Percentiles rank a stretch among this genome's conserved stretches.
These are phyloP conservation scores for Erinaceus europaeus DNA, from an alignment of 2,113 vertebrate genomes.

Conservation along the genomic window DNA sequence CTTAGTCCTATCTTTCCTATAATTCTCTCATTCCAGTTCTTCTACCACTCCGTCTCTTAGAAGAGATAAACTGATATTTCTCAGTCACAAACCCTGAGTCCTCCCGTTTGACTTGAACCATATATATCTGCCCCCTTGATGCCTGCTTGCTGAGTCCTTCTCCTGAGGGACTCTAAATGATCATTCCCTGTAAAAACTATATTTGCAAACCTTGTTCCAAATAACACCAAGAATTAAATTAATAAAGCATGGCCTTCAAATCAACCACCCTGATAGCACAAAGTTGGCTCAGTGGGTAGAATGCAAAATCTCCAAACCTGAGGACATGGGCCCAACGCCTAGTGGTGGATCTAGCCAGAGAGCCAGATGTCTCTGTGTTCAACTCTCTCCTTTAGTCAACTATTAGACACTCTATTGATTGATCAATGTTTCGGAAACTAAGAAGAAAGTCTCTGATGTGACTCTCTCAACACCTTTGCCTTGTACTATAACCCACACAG, in stretches of 20 bases:
- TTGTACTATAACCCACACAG: neutral
- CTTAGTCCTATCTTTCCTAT: neutral
- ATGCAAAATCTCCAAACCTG: too few species aligned
- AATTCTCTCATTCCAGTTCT: neutral
- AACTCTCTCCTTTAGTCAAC: too few species aligned
- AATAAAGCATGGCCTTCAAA: neutral
- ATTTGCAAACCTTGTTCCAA: neutral
- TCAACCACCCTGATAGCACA: neutral
- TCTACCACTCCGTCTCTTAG: neutral
- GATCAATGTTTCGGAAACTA: neutral
- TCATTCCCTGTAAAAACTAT: neutral
- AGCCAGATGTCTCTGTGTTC: too few species aligned
- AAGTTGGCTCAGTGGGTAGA: too few species aligned
- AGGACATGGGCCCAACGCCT: too few species aligned
- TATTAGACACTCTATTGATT: neutral
- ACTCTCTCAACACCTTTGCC: neutral
- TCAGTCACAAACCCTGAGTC: neutral
- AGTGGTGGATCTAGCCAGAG: too few species aligned
- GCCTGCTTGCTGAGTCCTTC: neutral
- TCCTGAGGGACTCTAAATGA: neutral
- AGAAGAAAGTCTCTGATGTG: neutral
- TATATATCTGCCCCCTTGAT: neutral
- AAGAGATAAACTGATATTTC: conserved; percentile 18
- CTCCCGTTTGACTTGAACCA: neutral
- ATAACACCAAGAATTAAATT: neutral